Conservation (phyloP, 2,888 invertebrate genomes). For the Drosophila maculinotata region DNA sequence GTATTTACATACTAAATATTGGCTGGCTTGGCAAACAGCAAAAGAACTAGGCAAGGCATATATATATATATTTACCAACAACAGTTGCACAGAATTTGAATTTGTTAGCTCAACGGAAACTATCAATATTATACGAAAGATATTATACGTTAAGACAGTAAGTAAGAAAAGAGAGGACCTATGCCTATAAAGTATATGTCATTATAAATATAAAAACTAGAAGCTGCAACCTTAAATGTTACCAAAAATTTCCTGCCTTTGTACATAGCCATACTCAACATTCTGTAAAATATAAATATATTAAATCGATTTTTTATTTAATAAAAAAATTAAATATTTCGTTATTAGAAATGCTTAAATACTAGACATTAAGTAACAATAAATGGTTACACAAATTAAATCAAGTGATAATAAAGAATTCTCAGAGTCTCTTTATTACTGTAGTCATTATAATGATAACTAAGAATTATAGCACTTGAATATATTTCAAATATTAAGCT, state of each 20-base stretch:
- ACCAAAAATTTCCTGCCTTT: too few relatives aligned
- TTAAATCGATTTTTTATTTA: too few relatives aligned
- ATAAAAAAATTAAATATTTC: too few relatives aligned
- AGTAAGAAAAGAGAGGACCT: too few relatives aligned
- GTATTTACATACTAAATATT: conserved; percentile 35
- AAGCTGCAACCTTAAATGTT: too few relatives aligned
- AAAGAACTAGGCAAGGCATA: conserved; percentile 3
- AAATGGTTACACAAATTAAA: not conserved
- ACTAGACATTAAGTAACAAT: too few relatives aligned
- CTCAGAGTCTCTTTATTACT: not conserved
- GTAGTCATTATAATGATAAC: conserved; percentile 4
- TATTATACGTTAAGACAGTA: conserved; percentile 2
- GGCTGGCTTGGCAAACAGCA: conserved; percentile 14
- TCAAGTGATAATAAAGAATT: too few relatives aligned
- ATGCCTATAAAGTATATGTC: too few relatives aligned
- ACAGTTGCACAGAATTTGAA: conserved; percentile 2
- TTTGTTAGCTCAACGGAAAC: conserved; percentile 27
- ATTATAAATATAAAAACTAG: too few relatives aligned
- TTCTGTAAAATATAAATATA: too few relatives aligned
- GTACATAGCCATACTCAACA: too few relatives aligned
- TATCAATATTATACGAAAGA: conserved; percentile 24
- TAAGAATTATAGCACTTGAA: not conserved
- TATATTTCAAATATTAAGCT: not conserved
- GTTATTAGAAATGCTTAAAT: not conserved
- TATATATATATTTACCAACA: conserved; percentile 34